Conservation (phyloP, 2,888 invertebrate species). For the Eugnorisma glareosa region DNA sequence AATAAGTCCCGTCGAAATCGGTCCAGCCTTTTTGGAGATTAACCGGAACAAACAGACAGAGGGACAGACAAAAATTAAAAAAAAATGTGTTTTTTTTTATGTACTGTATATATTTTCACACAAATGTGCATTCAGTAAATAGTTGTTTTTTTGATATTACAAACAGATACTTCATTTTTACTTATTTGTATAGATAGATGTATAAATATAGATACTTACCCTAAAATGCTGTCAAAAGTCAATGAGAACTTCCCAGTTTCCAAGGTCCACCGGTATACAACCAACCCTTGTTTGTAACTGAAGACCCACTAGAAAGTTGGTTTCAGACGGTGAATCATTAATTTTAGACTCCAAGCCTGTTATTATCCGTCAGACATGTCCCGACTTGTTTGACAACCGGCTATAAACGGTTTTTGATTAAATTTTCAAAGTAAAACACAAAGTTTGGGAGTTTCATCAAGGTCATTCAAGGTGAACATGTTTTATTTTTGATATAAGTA, state of each 20-base stretch:
- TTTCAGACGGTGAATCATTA: slow-evolving; percentile 37
- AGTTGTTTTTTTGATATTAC: no score
- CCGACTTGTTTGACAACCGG: slow-evolving; percentile 36
- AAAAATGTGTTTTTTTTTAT: no score
- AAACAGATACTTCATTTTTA: no score
- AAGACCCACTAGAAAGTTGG: slow-evolving; percentile 16
- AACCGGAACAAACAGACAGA: no score
- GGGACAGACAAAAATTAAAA: no score
- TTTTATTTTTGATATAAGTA: neutral
- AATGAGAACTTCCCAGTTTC: neutral
- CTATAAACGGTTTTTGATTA: slow-evolving; percentile 49
- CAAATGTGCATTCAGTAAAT: no score
- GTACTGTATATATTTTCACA: no score
- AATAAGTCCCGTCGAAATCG: no score
- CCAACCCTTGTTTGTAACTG: neutral
- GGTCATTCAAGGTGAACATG: slow-evolving; percentile 3
- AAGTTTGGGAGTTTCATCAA: slow-evolving; percentile 20
- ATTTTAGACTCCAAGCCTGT: slow-evolving; percentile 28
- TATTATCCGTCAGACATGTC: slow-evolving; percentile 43
- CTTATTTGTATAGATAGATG: no score
- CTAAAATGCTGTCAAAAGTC: neutral
- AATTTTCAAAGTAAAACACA: slow-evolving; percentile 45
- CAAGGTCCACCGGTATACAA: neutral
- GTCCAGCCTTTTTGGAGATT: no score
- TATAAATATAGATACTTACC: no score